Evolutionary conservation across 2,113 vertebrate genomes (phyloP).

Genomic region (Crotalus helleri): DNA sequence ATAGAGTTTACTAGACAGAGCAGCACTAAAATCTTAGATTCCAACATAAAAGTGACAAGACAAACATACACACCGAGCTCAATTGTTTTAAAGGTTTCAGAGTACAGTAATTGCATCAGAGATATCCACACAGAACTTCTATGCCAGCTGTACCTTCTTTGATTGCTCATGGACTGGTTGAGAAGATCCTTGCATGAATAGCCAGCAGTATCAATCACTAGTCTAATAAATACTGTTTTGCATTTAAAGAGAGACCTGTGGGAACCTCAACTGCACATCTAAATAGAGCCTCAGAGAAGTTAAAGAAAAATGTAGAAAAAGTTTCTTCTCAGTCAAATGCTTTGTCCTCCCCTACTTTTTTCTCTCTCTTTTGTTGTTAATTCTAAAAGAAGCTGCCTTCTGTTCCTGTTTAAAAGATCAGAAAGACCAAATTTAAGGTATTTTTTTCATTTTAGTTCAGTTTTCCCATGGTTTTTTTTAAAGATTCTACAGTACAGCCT

Average conservation of each 20-base stretch:
- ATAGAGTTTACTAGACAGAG: background rate
- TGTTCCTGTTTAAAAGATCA: background rate
- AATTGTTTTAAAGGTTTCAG: background rate
- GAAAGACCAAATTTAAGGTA: background rate
- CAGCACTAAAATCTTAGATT: background rate
- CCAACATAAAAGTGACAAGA: background rate
- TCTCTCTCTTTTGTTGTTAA: background rate
- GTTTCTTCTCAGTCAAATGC: background rate
- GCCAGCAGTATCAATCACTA: background rate
- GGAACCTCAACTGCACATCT: background rate
- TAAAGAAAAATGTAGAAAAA: background rate
- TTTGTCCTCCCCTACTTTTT: background rate
- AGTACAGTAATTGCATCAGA: background rate
- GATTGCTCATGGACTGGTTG: background rate
- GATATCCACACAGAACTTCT: background rate
- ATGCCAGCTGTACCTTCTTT: background rate
- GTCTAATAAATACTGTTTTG: background rate
- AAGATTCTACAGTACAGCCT: background rate
- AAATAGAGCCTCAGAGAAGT: background rate
- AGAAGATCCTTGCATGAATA: background rate
- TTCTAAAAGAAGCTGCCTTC: background rate
- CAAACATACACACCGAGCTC: background rate
- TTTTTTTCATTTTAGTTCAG: background rate
- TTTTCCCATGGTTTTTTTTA: background rate
- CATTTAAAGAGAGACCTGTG: background rate